These are phyloP conservation scores for Diarsia mendica DNA, from an alignment of 2,888 invertebrate species.

Conservation along the genomic window DNA sequence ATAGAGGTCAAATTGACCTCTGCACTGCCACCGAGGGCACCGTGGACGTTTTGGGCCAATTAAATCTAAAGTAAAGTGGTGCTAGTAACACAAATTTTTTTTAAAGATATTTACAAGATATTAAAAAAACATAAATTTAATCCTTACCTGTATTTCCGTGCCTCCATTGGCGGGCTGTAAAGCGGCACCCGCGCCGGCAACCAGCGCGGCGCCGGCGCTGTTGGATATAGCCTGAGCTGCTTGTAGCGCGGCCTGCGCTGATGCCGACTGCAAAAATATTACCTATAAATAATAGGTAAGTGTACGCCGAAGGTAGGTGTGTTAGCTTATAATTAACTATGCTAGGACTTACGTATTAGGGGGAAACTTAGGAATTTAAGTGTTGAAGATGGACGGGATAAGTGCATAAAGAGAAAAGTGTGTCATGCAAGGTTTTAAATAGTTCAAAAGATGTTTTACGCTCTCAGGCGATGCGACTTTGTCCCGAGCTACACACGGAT, in stretches of 20 bases:
- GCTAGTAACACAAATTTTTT: neutral
- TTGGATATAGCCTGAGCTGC: constrained; percentile 95
- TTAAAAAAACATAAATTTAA: constrained; percentile 1
- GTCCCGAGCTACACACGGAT: neutral
- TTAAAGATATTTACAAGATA: neutral
- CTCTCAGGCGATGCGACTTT: neutral
- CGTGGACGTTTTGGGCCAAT: neutral
- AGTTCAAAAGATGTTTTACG: neutral
- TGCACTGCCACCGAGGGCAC: neutral
- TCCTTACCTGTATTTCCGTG: constrained; percentile 89
- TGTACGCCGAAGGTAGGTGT: constrained; percentile 60
- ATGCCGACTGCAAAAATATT: constrained; percentile 92
- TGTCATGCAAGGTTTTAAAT: neutral
- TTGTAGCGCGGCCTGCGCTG: constrained; percentile 96
- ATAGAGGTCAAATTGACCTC: neutral
- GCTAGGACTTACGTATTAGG: constrained; percentile 20
- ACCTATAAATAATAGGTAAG: constrained; percentile 64
- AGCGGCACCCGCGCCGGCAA: constrained; percentile 91
- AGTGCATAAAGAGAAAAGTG: neutral
- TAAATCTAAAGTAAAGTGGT: neutral
- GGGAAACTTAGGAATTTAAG: neutral
- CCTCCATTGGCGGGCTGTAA: constrained; percentile 90
- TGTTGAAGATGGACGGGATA: neutral
- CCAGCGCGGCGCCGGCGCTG: constrained; percentile 91
- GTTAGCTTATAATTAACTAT: constrained; percentile 39